Evolutionary conservation across 2,797 vertebrate species (phyloP).

Genomic region (Botia kubotai): DNA sequence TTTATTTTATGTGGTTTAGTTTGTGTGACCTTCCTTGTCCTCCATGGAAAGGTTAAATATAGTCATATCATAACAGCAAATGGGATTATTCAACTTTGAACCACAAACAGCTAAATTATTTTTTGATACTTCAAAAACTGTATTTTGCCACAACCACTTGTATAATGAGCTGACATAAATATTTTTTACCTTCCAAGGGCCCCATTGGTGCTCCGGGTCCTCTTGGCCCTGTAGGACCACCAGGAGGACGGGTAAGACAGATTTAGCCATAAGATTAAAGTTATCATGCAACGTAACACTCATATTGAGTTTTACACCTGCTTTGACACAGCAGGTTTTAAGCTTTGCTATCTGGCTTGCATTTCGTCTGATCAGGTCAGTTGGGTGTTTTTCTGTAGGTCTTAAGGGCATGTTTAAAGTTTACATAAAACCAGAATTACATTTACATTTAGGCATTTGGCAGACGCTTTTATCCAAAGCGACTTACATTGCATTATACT

Average conservation of each 20-base stretch:
- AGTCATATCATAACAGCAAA: slow-evolving; percentile 19
- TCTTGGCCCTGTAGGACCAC: slow-evolving; percentile 87
- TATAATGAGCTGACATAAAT: background rate
- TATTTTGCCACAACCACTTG: slow-evolving; percentile 30
- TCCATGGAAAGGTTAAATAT: slow-evolving; percentile 13
- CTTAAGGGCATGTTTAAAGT: slow-evolving; percentile 42
- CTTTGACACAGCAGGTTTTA: slow-evolving; percentile 34
- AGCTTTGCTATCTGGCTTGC: slow-evolving; percentile 24
- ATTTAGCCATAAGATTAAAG: slow-evolving; percentile 36
- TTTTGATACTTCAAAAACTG: slow-evolving; percentile 17
- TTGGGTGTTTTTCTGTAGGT: slow-evolving; percentile 9
- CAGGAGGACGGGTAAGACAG: slow-evolving; percentile 88
- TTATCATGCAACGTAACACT: background rate
- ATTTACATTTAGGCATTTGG: no score
- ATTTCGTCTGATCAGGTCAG: slow-evolving; percentile 27
- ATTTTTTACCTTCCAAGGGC: slow-evolving; percentile 82
- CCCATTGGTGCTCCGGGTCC: slow-evolving; percentile 86
- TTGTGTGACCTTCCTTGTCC: background rate
- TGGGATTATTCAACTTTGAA: slow-evolving; percentile 18
- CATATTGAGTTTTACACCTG: slow-evolving; percentile 14
- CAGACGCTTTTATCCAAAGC: no score
- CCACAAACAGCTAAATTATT: slow-evolving; percentile 20
- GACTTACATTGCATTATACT: no score
- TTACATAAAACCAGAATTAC: background rate
- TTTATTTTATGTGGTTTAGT: background rate